Base-by-base conservation (phyloP, 2,113 vertebrate species). In the Nerophis lumbriciformis region DNA sequence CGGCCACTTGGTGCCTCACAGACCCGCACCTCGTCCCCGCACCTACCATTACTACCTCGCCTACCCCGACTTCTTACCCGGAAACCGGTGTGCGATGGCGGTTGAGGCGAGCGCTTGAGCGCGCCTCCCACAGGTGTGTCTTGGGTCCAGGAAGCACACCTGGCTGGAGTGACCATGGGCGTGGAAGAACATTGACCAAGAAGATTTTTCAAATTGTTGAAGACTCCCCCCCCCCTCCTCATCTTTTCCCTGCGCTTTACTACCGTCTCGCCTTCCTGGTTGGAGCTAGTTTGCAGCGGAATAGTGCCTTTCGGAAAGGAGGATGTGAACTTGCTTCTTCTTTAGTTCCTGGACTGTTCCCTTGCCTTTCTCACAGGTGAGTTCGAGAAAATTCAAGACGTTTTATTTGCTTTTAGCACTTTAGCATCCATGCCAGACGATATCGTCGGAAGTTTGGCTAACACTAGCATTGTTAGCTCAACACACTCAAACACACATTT, bases 91-190 rank as follows among this genome's bases (percentile, higher is more conserved):
- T 60, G 63, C 72, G 51, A 75, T 72, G 85, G 80, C 71, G 65
- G 68, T 61, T 61, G 8, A 61, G 59, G 69, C 61, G 75, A 72
- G 68, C 71, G 81, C 71, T 12, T 45, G 72, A 73, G 76, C 77
- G 68, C 75, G 63, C 81, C 81, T 86, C 88, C 86, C 85, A 89
- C 87, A 89, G 88, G 90, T 90, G 88, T 90, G 82, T 68, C 65
- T 59, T 45, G 60, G 59, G 63, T 39, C 75, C 79, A 74, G 53
- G 44, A 59, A 61, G 59, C 84, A 73, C 87, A 92, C 90, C 90
- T 92, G 90, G 86, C 90, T 92, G 90, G 86, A 81, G 65, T 61
- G 39, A 85, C 80, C 90, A 92, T 85, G 90, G 90, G 90, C 88
- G 90, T 89, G 88, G 88, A 89, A 83, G 82, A 77, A 85, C 55